Evolutionary conservation across 2,888 invertebrate genomes (phyloP).

Genomic region (Osmoderma eremita): DNA sequence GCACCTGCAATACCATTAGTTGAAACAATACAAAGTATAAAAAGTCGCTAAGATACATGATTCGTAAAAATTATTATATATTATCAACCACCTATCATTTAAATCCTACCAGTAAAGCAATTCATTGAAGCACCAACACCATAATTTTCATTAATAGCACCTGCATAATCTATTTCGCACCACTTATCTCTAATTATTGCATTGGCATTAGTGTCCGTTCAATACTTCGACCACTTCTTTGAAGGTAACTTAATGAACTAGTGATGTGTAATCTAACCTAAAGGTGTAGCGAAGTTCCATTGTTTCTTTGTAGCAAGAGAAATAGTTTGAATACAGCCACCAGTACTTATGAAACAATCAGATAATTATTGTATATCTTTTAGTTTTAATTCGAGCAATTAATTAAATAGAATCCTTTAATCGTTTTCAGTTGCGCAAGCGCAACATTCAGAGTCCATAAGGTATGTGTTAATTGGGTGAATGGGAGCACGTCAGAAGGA

Average conservation of each 20-base stretch:
- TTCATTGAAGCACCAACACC: not conserved
- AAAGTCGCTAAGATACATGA: too few relatives aligned
- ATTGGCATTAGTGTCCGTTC: constrained; percentile 1
- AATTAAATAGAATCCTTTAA: constrained; percentile 28
- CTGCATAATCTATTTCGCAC: constrained; percentile 9
- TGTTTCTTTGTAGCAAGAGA: not conserved
- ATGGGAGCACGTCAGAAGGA: constrained; percentile 25
- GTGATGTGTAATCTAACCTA: constrained; percentile 19
- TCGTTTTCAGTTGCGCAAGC: constrained; percentile 18
- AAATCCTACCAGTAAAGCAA: not conserved
- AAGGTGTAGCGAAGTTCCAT: constrained; percentile 3
- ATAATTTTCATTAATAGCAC: not conserved
- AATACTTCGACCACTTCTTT: constrained; percentile 9
- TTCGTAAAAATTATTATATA: too few relatives aligned
- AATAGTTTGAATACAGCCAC: not conserved
- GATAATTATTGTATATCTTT: constrained; percentile 18
- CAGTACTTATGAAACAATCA: constrained; percentile 7
- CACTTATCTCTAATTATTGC: constrained; percentile 11
- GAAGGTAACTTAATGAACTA: constrained; percentile 25
- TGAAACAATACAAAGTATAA: too few relatives aligned
- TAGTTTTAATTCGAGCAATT: constrained; percentile 28
- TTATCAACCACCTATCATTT: too few relatives aligned
- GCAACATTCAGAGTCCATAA: constrained; percentile 11
- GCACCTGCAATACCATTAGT: too few relatives aligned
- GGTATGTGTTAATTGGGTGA: constrained; percentile 34